Evolutionary conservation across 2,797 vertebrate species (phyloP), one percentile per base, ranked within the genome.

Genomic region (Argyrosomus regius): DNA sequence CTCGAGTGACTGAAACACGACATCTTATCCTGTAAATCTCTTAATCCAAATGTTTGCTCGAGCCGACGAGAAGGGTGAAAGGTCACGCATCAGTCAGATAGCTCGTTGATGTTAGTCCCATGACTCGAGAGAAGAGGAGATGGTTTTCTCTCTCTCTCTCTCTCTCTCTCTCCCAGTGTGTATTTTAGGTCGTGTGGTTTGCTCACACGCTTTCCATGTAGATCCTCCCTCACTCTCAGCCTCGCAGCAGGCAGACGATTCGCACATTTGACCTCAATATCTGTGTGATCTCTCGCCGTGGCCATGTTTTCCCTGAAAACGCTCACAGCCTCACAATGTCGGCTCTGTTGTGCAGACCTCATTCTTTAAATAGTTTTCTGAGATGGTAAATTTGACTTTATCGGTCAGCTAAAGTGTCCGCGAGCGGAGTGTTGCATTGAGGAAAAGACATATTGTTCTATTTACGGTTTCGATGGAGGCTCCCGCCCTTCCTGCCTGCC

Each of bases 401-500:
- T 31, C 6, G 18, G 14, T n/a, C 59, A 4, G 46, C 54, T 18
- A 0, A 56, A 66, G 56, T 65, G 66, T 77, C 46, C 54, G 24
- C 4, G 52, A 76, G 22, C 20, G 53, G 69, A 66, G 56, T 31
- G 7, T 50, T 66, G 22, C 65, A 11, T 24, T 24, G 35, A 73
- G 74, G 70, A 78, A 80, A 87, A 82, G 64, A 88, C 80, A 73
- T 75, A 57, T 85, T 64, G 88, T 91, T 94, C 89, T 92, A 91
- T 95, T 94, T 93, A 71, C 28, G 75, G 62, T 61, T 77, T 72
- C 0, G 78, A 75, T 68, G 52, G 70, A 72, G 72, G 73, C 58
- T 87, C 61, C 82, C 89, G 67, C 94, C 94, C 94, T 95, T 95
- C 94, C 95, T 91, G 87, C 69, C 69, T 1, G 69, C 77, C 81